Evolutionary conservation across 2,797 vertebrate genomes (phyloP), one percentile per base, ranked within the genome.

Genomic region (Pangasius krempfi): DNA sequence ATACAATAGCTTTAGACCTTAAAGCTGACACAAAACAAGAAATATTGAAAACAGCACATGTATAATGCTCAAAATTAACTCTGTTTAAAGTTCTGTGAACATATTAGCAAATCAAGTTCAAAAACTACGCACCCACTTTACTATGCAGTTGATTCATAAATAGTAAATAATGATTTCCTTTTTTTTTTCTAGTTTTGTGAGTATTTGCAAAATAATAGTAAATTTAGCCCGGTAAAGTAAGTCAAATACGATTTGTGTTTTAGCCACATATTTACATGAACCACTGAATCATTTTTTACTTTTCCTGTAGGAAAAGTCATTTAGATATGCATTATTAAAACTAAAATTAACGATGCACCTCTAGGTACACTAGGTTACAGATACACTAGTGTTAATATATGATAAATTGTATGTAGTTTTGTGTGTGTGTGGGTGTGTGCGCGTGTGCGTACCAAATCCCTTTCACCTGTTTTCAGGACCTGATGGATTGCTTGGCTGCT

Each of bases 401-500:
- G 13, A 44, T 7, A 44, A 44, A 44, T 44, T 2, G 52, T 54
- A 14, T 54, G 52, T 14, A 44, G 44, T 44, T 47, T 0, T 47
- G 47, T 47, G 47, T 50, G 47, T 50, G 47, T 50, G 9, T 50
- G 47, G 10, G 47, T 50, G 47, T 50, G 47, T 50, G 47, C 9
- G 47, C 9, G 47, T 50, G 47, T 47, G 52, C 16, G 47, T 20
- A 16, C 30, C 33, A 81, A 60, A 81, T 60, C 30, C 79, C 33
- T 60, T 40, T 81, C 79, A 81, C 79, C 79, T 82, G 79, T 44
- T 82, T 82, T 60, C 40, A 22, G 56, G 33, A 40, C 79, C 79
- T 79, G 72, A 68, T 85, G 56, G 87, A 76, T 47, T 40, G 16
- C 27, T 58, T 85, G 87, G 72, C 82, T 58, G 82, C 44, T 56